Evolutionary conservation across 2,797 vertebrate genomes (phyloP).

Genomic region (Arrhamphus sclerolepis): DNA sequence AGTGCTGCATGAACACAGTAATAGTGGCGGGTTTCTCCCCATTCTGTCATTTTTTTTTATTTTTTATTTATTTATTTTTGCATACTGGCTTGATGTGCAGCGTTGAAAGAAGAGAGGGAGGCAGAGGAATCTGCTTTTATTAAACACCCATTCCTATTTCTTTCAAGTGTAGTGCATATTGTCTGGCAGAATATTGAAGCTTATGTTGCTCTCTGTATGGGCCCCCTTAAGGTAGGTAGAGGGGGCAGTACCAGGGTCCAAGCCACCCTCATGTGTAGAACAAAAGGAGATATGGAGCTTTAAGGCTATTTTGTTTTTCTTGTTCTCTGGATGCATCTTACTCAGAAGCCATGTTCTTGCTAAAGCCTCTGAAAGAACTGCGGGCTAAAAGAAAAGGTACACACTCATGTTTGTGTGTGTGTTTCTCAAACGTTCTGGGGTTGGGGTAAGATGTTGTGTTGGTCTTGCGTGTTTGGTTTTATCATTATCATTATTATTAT

Average conservation of each 20-base stretch:
- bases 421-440: neutral
- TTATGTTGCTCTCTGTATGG: slow-evolving; percentile 33
- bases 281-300: slow-evolving; percentile 44
- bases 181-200: slow-evolving; percentile 28
- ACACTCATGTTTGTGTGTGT: slow-evolving; percentile 39
- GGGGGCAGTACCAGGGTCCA: slow-evolving; percentile 10
- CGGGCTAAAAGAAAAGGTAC: slow-evolving; percentile 83
- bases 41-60: slow-evolving; percentile 61
- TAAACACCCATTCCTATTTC: slow-evolving; percentile 27
- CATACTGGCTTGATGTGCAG: slow-evolving; percentile 64
- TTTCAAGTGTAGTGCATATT: slow-evolving; percentile 25
- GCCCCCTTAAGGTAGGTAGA: slow-evolving; percentile 18
- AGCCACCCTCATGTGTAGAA: slow-evolving; percentile 39
- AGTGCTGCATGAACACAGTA: slow-evolving; percentile 25
- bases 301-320: slow-evolving; percentile 53
- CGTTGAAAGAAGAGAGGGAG: slow-evolving; percentile 45
- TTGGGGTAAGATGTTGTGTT: neutral
- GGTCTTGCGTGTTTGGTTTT: too few species aligned
- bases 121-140: slow-evolving; percentile 25
- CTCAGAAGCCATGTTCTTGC: slow-evolving; percentile 82
- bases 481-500: too few species aligned
- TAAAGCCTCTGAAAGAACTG: slow-evolving; percentile 80
- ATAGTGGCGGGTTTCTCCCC: slow-evolving; percentile 44
- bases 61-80: slow-evolving; percentile 61
- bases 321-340: slow-evolving; percentile 66